Base-by-base conservation (phyloP, 2,797 vertebrate species). In the Thripadectes ignobilis region DNA sequence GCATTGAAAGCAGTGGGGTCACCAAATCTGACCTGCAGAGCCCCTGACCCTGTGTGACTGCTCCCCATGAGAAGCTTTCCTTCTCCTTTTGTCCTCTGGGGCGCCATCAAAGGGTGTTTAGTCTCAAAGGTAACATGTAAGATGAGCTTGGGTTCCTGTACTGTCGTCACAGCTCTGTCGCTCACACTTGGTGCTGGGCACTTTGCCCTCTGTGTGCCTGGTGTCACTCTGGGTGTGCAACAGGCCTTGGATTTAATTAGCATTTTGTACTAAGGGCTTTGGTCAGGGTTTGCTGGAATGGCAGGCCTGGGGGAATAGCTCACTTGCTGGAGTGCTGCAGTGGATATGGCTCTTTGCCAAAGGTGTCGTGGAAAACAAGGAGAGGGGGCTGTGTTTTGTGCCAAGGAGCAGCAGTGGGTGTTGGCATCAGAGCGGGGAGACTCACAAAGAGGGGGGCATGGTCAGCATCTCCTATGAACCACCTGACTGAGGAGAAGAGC, bases 311-410 rank as follows among this genome's bases (percentile, higher is more conserved):
- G 29, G 72, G 38, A 57, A 24, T 7, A 13, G n/a, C 34, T 59
- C 36, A 12, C 3, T 1, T 6, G 14, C 12, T 38, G 73, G 36
- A 39, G n/a, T 2, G 21, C 26, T 49, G 39, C 0, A 1, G 4
- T 34, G 67, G 55, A 29, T 62, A 1, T 1, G 2, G 30, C 32
- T 65, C 59, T 78, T 19, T 23, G n/a, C 7, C n/a, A 39, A n/a
- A 59, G 20, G 4, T 7, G 29, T 8, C 34, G 1, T 2, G 23
- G 59, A 11, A 49, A 57, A 38, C 12, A 18, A 65, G 54, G 27
- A 46, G 30, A 27, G 5, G 5, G 8, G 57, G 3, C 0, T 68
- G 57, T 59, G 22, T 30, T 63, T 51, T 23, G 57, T 71, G 71
- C 52, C 45, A 7, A 9, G 57, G 43, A 71, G 30, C 7, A 48